These are phyloP conservation scores for Antrozous pallidus DNA, from an alignment of 2,797 vertebrate species.

Conservation along the genomic window DNA sequence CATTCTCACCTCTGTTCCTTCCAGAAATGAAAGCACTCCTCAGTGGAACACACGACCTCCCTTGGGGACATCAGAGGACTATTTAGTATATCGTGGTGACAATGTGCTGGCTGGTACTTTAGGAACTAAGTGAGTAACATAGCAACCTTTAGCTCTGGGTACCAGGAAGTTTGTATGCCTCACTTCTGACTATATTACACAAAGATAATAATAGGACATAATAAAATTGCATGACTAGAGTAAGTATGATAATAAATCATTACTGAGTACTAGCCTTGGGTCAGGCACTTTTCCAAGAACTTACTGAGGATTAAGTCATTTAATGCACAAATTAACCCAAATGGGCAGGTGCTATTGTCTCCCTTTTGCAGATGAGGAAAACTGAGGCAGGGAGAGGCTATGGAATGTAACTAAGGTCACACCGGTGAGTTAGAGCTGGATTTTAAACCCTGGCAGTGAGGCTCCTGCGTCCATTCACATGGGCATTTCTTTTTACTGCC, in stretches of 20 bases:
- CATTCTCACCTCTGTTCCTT: not conserved
- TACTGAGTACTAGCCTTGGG: not conserved
- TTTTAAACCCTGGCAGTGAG: not conserved
- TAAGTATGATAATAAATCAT: slow-evolving; percentile 35
- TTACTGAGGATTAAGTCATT: not conserved
- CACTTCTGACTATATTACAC: not conserved
- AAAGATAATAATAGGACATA: not conserved
- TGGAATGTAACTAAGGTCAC: not conserved
- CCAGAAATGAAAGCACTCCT: slow-evolving; percentile 19
- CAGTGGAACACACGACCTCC: not conserved
- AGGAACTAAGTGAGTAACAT: not conserved
- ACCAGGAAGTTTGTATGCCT: not conserved
- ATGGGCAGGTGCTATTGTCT: not conserved
- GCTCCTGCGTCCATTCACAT: not conserved
- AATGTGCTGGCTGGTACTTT: not conserved
- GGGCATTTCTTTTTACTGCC: not conserved
- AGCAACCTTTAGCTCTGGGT: not conserved
- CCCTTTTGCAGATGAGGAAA: slow-evolving; percentile 16
- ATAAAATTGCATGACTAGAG: not conserved
- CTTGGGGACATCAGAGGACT: not conserved
- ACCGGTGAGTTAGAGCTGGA: not conserved
- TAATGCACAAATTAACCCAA: not conserved
- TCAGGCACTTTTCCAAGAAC: not conserved
- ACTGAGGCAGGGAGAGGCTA: not conserved
- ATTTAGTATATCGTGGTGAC: not conserved